Conservation (phyloP, 1,140 invertebrate genomes). For the Agraylea sexmaculata region DNA sequence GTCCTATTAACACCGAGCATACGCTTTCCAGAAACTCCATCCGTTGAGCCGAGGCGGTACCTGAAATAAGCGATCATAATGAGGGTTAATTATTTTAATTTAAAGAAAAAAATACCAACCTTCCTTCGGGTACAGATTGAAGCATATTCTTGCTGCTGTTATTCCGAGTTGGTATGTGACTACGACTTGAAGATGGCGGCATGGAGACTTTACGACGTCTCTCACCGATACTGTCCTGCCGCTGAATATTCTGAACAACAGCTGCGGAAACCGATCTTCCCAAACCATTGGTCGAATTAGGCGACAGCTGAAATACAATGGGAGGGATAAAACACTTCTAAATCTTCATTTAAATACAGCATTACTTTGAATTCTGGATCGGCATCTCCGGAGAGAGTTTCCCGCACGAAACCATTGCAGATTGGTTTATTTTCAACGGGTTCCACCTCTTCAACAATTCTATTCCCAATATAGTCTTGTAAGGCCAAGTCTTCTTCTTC, state of each 20-base stretch:
- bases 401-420: not conserved
- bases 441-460: constrained; percentile 21
- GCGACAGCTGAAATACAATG: no score
- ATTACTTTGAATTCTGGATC: constrained; percentile 2
- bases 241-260: constrained; percentile 28
- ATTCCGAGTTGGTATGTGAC: not conserved
- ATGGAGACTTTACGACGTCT: constrained; percentile 32
- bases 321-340: no score
- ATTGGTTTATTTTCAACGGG: constrained; percentile 3
- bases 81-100: constrained; percentile 25
- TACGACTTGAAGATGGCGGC: constrained; percentile 21
- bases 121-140: constrained; percentile 23
- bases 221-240: constrained; percentile 22
- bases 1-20: constrained; percentile 31
- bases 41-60: constrained; percentile 13
- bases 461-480: constrained; percentile 26
- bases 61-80: constrained; percentile 18
- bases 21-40: constrained; percentile 19
- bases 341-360: no score
- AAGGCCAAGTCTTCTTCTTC: constrained; percentile 14
- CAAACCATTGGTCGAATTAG: constrained; percentile 27
- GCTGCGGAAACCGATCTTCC: constrained; percentile 40
- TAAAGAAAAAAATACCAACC: no score
- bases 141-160: constrained; percentile 24
- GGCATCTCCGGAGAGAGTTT: constrained; percentile 6